These are phyloP conservation scores for Conger conger DNA, from an alignment of 2,113 vertebrate genomes.

Conservation along the genomic window DNA sequence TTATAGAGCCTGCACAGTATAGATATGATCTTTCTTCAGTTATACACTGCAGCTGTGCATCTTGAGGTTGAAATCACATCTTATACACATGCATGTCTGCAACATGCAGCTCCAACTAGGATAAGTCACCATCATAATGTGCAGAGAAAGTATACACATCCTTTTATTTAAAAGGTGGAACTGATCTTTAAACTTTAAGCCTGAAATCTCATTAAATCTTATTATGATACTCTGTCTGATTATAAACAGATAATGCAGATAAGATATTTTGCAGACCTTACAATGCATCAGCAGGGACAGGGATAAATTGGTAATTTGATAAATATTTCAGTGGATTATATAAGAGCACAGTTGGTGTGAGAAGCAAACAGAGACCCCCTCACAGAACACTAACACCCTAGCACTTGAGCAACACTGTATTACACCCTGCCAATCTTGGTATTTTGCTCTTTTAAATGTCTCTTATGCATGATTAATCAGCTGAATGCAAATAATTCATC, in stretches of 20 bases:
- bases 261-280: neutral
- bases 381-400: neutral
- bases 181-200: neutral
- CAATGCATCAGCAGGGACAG: neutral
- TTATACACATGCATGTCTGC: neutral
- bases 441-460: constrained; percentile 14
- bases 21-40: neutral
- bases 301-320: neutral
- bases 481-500: constrained; percentile 19
- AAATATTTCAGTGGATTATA: constrained; percentile 10
- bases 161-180: neutral
- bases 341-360: constrained; percentile 1
- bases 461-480: constrained; percentile 12
- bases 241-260: neutral
- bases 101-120: neutral
- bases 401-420: neutral
- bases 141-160: neutral
- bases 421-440: neutral
- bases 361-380: neutral
- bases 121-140: neutral
- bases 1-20: neutral
- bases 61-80: neutral
- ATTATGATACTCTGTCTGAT: neutral
- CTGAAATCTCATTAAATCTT: neutral
- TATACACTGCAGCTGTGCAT: neutral